Base-by-base conservation (phyloP, 2,797 vertebrate genomes). In the Distichodus sexfasciatus region DNA sequence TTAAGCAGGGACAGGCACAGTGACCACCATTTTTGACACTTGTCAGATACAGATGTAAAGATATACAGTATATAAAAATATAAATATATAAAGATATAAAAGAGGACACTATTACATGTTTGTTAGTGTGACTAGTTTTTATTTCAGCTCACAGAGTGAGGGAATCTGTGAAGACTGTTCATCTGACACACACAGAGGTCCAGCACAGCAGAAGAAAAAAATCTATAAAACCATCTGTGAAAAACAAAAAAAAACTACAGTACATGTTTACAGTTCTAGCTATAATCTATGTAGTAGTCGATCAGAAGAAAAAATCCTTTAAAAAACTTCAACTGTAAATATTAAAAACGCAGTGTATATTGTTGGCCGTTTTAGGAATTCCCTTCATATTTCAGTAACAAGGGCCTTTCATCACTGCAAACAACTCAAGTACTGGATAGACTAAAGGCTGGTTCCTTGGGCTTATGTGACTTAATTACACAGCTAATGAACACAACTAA, bases 321-420 rank as follows among this genome's bases (percentile, higher is more conserved):
- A 38, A 55, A 66, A 11, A 40, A 12, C n/a, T n/a, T 46, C 6
- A 51, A 64, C 1, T 15, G 21, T 24, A 26, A 55, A 29, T 12
- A 66, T 72, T 61, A 47, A 60, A 70, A 62, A 43, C 6, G 24
- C 11, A 54, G 48, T 24, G 55, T 35, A 3, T 29, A 41, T 50
- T 28, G 43, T 40, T 51, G 2, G 40, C 21, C 11, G 35, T 57
- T 59, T 38, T 35, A 2, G 6, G 11, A 40, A 51, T 50, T 41
- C 24, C 8, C 3, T 59, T 19, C 11, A 38, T 4, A 28, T 28
- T 19, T 48, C 40, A 57, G 17, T 1, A 33, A 28, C 33, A 19
- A 40, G 11, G 17, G 15, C 17, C 23, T 26, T 28, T 58, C n/a
- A 23, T 15, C 11, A 35, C 19, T 57, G 11, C 31, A 14, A 23